Evolutionary conservation across 2,888 invertebrate genomes (phyloP), one percentile per base, ranked within the genome.

Genomic region (Drosophila pseudotakahashii): DNA sequence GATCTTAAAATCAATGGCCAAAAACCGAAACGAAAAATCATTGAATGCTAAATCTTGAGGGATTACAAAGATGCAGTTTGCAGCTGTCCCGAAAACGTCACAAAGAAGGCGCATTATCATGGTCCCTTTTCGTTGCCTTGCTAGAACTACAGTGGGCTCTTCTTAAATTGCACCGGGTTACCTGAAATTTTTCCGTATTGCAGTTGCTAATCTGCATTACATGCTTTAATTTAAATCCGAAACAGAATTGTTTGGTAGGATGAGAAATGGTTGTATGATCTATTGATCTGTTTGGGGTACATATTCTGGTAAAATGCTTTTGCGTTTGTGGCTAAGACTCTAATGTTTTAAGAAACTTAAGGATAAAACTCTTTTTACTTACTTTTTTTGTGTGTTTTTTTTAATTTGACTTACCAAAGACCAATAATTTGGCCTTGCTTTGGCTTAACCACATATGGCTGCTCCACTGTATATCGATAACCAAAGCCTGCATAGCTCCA

Each of bases 391-490:
- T 1, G 19, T 19, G 1, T 19, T 19, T 19, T 19, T 19, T 19
- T 19, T 19, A 19, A 19, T 19, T 19, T 57, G 10, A 50, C n/a
- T 57, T 57, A 51, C 16, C 30, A 4, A 32, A 48, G 37, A 37
- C 2, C n/a, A 32, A 10, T 30, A 32, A 32, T 45, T 59, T 23
- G 61, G 37, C 36, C 13, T 36, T 55, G 34, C 3, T 23, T n/a
- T 52, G 51, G 16, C 19, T 19, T 19, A 19, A 2, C 30, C 30
- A 30, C 37, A 16, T n/a, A n/a, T 19, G 7, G 30, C 30, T 19
- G 47, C 34, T 39, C 13, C 34, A 64, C 53, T 66, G 47, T 66
- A 14, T 53, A 36, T 63, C 32, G 32, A 52, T 64, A 45, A 11
- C 34, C 26, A 53, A 32, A 36, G 63, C 37, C 45, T 32, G 41